Percentiles rank a stretch among this genome's conserved stretches.
Evolutionary conservation across 2,113 vertebrate genomes (phyloP).

Genomic region (Oenanthe melanoleuca): DNA sequence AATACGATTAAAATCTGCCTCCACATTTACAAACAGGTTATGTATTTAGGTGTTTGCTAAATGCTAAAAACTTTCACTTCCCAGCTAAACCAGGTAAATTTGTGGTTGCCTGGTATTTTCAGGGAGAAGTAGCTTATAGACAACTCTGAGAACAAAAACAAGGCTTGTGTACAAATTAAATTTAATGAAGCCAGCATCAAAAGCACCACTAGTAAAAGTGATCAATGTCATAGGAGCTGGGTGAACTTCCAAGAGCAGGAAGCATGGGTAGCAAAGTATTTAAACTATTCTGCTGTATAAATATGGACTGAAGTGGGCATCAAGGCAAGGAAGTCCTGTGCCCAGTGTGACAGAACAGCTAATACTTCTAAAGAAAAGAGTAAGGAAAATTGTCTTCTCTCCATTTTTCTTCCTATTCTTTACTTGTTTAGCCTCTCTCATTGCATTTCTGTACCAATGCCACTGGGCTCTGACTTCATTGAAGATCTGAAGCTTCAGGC

Average conservation of each 20-base stretch:
- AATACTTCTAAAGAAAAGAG: neutral
- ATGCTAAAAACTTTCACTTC: neutral
- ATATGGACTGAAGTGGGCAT: neutral
- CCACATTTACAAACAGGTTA: neutral
- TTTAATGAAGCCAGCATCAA: neutral
- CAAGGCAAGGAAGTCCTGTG: neutral
- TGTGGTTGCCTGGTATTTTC: neutral
- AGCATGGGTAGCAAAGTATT: neutral
- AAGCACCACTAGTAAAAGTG: neutral
- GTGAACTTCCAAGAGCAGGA: neutral
- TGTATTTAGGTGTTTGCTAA: neutral
- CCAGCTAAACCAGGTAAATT: neutral
- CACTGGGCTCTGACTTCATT: neutral
- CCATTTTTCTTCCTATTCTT: neutral
- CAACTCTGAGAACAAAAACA: neutral
- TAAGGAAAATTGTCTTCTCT: neutral
- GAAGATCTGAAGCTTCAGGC: neutral
- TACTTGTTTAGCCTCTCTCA: neutral
- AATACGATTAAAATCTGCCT: neutral
- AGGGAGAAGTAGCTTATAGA: neutral
- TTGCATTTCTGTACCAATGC: neutral
- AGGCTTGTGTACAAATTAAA: neutral
- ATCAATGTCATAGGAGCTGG: neutral
- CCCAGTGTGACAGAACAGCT: neutral
- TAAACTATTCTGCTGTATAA: neutral